Percentiles rank a stretch among this genome's conserved stretches.
These are phyloP conservation scores for Scolopax rusticola DNA, from an alignment of 2,797 vertebrate species.

Conservation along the genomic window DNA sequence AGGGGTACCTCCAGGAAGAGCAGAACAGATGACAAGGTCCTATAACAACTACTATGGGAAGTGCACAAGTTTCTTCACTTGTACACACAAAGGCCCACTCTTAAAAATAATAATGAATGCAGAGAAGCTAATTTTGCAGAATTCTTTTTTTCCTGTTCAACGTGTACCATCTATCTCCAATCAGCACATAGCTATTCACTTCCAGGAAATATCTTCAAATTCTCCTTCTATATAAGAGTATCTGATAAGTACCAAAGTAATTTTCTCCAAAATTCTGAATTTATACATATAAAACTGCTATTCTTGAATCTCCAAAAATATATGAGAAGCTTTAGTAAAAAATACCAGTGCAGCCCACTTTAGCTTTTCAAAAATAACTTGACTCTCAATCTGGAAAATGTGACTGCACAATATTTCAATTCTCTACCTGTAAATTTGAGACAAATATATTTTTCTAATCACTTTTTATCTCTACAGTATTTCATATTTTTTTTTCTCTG, in stretches of 20 bases:
- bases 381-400: neutral
- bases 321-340: neutral
- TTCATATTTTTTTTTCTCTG: neutral
- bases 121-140: neutral
- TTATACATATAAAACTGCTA: neutral
- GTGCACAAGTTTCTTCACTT: neutral
- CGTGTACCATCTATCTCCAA: neutral
- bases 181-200: neutral
- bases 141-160: neutral
- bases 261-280: neutral
- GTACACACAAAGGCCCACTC: neutral
- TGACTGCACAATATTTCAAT: neutral
- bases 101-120: neutral
- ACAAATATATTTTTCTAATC: neutral
- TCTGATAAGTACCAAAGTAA: neutral
- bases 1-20: neutral
- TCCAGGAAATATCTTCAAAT: neutral
- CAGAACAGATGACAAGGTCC: neutral
- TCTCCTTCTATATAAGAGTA: neutral
- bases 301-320: neutral
- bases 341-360: neutral
- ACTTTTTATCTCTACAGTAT: neutral
- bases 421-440: neutral
- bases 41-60: neutral
- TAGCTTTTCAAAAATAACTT: neutral